A percentile compares a stretch with the other conserved stretches of the same genome.
Conservation (phyloP, 2,888 invertebrate species). For the Platycheirus albimanus region DNA sequence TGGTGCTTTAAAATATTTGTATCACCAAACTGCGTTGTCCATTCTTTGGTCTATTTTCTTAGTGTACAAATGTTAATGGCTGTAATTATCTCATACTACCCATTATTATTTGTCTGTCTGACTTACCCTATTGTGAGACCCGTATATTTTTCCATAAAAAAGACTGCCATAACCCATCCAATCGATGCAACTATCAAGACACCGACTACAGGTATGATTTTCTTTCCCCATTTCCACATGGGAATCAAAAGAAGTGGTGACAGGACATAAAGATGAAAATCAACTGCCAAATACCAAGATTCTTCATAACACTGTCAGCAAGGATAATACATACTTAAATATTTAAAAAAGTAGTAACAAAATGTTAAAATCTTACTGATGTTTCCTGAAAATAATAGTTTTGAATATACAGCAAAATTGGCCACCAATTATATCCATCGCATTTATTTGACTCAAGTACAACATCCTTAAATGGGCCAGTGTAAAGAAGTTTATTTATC, state of each 20-base stretch:
- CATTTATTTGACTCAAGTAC: constrained; percentile 75
- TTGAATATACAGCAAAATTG: constrained; percentile 81
- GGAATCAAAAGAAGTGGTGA: constrained; percentile 11
- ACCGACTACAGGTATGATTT: not conserved
- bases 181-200: not conserved
- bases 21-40: too few species aligned
- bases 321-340: not conserved
- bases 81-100: too few species aligned
- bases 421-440: constrained; percentile 80
- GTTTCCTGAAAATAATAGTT: constrained; percentile 78
- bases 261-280: constrained; percentile 15
- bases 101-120: too few species aligned
- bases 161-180: not conserved
- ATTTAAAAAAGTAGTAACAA: not conserved
- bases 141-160: not conserved
- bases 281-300: constrained; percentile 24
- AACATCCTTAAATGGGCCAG: constrained; percentile 80
- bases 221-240: constrained; percentile 33
- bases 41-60: too few species aligned
- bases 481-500: constrained; percentile 81
- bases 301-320: constrained; percentile 7
- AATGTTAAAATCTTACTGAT: not conserved
- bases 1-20: too few species aligned
- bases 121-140: too few species aligned
- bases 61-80: too few species aligned